Percentiles rank a stretch among this genome's conserved stretches.
phyloP scores from a whole-genome alignment of 2,113 vertebrate species.

The Seriola dumerili region DNA sequence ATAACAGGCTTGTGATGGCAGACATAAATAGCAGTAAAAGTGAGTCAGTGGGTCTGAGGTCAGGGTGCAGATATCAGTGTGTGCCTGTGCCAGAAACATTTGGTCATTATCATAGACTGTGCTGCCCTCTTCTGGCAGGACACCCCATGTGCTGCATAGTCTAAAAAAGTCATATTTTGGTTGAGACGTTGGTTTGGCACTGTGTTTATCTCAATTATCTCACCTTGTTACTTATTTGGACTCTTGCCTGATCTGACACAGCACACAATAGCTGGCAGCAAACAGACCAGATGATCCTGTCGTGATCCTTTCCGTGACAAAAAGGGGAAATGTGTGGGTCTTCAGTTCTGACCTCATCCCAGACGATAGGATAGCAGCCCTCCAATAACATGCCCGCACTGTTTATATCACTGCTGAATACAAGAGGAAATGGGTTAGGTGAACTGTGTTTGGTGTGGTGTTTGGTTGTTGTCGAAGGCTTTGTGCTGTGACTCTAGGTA shows the following conservation, averaged over 20 bases:
- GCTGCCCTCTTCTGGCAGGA: conserved; percentile 74
- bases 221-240: conserved; percentile 8
- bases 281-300: conserved; percentile 23
- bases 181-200: neutral
- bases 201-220: conserved; percentile 4
- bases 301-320: conserved; percentile 35
- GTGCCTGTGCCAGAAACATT: neutral
- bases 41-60: conserved; percentile 29
- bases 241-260: neutral
- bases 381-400: conserved; percentile 27
- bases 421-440: conserved; percentile 47
- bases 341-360: conserved; percentile 59
- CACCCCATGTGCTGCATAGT: neutral
- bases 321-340: conserved; percentile 16
- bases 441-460: conserved; percentile 30
- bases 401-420: conserved; percentile 53
- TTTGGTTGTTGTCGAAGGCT: conserved; percentile 52
- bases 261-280: conserved; percentile 6
- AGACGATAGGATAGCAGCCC: conserved; percentile 15
- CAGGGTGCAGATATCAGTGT: conserved; percentile 20
- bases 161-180: rapidly evolving
- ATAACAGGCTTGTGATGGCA: conserved; percentile 14
- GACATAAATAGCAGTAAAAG: conserved; percentile 25
- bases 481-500: conserved; percentile 51
- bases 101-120: conserved; percentile 43